Base-by-base conservation (phyloP, 1,140 invertebrate genomes). In the Drosophila kanapiae region DNA sequence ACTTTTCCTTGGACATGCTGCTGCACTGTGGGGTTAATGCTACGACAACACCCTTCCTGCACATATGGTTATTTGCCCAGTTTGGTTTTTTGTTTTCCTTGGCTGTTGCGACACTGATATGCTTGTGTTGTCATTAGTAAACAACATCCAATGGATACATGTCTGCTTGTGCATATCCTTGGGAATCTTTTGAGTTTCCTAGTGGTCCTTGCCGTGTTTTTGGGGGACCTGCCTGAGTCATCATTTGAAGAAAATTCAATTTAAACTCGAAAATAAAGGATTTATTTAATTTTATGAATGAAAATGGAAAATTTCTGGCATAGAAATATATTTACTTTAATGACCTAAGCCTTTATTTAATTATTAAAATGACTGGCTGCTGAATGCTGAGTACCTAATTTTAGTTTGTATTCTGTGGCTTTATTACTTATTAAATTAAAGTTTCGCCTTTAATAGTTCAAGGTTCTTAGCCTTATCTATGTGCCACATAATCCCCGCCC, bases 1-100 rank as follows among this genome's bases (percentile, higher is more conserved):
- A 49, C 58, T 77, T 72, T 79, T 79, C 64, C 23, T 48, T 60
- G 76, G 81, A 84, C 77, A 84, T 85, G 68, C 82, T 81, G 65
- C 68, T 71, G 51, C 78, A 70, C 45, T 60, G 43, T 47, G 58
- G 60, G 74, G 69, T 83, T 78, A 68, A 64, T 57, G 61, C 60
- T 47, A 45, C 47, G 33, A 2, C 49, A 33, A 18, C 35, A 42
- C 43, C 43, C 42, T 7, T 13, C 13, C 5, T 14, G 8, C 59
- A 29, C 43, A 38, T 23, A 14, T 68, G 65, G 35, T 65, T 67
- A 58, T 42, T 42, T 23, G 23, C 23, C 10, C 29, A 43, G 18
- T 6, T n/a, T 38, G 49, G 42, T 47, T 51, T 51, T 68, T 23
- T 63, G 80, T 85, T 84, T 80, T 80, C 51, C 60, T 78, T 74